These are phyloP conservation scores for Lordiphosa collinella DNA, from an alignment of 1,140 invertebrate species.

Conservation along the genomic window DNA sequence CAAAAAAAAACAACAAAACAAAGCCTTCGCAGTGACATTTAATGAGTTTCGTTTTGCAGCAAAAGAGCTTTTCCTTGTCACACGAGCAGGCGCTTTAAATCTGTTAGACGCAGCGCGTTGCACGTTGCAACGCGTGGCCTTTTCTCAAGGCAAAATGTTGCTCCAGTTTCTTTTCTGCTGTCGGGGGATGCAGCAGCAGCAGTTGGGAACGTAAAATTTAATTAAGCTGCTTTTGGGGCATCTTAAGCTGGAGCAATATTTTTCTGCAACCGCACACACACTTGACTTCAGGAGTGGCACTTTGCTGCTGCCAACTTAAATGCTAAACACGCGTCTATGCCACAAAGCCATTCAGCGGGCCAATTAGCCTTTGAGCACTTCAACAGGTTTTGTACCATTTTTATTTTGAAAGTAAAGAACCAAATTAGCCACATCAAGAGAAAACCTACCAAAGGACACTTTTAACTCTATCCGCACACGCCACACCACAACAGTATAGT, in stretches of 20 bases:
- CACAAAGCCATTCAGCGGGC: too few relatives aligned
- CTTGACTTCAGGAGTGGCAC: slow-evolving; percentile 8
- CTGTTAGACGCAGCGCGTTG: background rate
- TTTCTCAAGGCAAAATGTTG: slow-evolving; percentile 5
- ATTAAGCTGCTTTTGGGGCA: slow-evolving; percentile 7
- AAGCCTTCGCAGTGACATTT: slow-evolving; percentile 4
- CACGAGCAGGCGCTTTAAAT: slow-evolving; percentile 1
- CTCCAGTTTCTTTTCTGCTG: slow-evolving; percentile 2
- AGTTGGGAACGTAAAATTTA: slow-evolving; percentile 10
- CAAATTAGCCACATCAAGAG: too few relatives aligned
- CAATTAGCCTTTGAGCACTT: too few relatives aligned
- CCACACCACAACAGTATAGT: too few relatives aligned
- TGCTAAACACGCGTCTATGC: slow-evolving; percentile 6
- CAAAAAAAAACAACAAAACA: background rate
- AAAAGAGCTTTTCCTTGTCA: slow-evolving; percentile 9
- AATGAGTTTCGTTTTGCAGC: slow-evolving; percentile 11
- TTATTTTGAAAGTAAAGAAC: too few relatives aligned
- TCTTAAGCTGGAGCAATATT: background rate
- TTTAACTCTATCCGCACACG: too few relatives aligned
- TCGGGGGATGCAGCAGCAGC: background rate
- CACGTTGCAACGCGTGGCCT: background rate
- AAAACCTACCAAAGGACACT: too few relatives aligned
- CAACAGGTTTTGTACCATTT: too few relatives aligned
- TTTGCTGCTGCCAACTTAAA: slow-evolving; percentile 5
- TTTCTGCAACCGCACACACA: slow-evolving; percentile 1